Percentiles rank a stretch among this genome's conserved stretches.
phyloP scores from a whole-genome alignment of 2,797 vertebrate species.

The Meriones psammophilus region DNA sequence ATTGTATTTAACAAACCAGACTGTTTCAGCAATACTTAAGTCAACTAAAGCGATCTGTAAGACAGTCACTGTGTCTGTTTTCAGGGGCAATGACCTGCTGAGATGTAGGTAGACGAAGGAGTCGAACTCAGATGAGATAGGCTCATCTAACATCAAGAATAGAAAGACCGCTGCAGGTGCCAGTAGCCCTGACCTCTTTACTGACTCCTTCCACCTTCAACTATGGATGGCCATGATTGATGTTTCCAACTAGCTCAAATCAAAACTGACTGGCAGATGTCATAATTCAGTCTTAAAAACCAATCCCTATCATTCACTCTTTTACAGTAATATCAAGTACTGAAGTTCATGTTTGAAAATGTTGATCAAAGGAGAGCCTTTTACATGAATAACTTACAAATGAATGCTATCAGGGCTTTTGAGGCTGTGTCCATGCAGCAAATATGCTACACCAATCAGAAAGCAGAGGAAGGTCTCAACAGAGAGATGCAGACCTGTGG shows the following conservation, averaged over 20 bases:
- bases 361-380: background rate
- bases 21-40: conserved; percentile 11
- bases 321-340: background rate
- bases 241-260: background rate
- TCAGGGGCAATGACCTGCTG: background rate
- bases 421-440: background rate
- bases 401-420: background rate
- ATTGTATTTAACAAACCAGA: conserved; percentile 23
- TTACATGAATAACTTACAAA: background rate
- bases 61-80: background rate
- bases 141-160: background rate
- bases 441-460: background rate
- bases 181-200: background rate
- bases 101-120: background rate
- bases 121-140: background rate
- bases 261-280: background rate
- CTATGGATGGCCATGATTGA: background rate
- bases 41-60: background rate
- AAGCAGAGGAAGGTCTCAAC: background rate
- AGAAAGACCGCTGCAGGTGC: background rate
- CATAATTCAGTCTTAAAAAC: background rate
- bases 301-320: background rate
- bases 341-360: background rate
- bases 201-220: background rate
- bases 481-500: background rate